Conservation (phyloP, 2,113 vertebrate genomes). For the Motacilla alba region DNA sequence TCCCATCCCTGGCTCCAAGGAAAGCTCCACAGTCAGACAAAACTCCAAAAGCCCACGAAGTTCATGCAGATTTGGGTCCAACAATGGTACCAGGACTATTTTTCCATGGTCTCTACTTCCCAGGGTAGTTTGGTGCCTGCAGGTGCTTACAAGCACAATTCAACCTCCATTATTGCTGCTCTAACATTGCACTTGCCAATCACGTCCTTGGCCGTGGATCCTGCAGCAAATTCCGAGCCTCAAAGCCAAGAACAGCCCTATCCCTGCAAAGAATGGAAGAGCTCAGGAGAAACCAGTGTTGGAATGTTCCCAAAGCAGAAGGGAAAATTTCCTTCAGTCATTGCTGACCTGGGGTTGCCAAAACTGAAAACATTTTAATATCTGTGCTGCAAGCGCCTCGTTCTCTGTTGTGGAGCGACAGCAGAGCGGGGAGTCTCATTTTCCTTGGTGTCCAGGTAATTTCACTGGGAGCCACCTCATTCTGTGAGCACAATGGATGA, state of each 20-base stretch:
- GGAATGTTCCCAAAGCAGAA: neutral
- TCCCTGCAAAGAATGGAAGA: neutral
- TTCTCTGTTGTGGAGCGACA: accelerated
- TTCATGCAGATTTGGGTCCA: accelerated
- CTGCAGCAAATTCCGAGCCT: accelerated
- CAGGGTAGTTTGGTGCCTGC: neutral
- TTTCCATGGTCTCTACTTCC: neutral
- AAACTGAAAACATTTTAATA: neutral
- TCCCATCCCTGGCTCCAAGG: neutral
- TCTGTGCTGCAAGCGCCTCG: accelerated
- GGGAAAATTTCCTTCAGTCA: neutral
- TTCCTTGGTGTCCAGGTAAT: neutral
- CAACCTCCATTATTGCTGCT: neutral
- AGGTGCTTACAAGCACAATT: neutral
- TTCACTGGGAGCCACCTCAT: neutral
- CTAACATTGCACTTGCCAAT: neutral
- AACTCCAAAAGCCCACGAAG: neutral
- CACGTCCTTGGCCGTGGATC: neutral
- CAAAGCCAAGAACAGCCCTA: neutral
- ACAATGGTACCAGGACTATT: neutral
- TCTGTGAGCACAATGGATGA: neutral
- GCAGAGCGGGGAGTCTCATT: neutral
- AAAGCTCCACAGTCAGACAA: neutral
- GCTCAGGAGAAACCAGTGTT: neutral
- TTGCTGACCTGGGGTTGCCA: neutral